A percentile compares a stretch with the other conserved stretches of the same genome.
These are phyloP conservation scores for Cosmopolites sordidus DNA, from an alignment of 2,888 invertebrate genomes.

Conservation along the genomic window DNA sequence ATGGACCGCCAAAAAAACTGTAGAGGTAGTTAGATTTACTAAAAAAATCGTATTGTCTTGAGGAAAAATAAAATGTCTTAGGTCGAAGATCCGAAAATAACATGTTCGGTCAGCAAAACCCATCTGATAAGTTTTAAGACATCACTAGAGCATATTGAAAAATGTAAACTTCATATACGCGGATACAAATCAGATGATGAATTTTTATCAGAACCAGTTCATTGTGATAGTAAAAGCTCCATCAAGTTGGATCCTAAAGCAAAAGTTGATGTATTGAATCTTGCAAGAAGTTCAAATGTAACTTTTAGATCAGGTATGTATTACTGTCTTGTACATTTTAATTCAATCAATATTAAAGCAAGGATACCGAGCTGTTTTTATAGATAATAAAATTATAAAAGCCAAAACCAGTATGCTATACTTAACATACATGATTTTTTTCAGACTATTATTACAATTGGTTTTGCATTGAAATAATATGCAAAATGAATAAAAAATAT, in stretches of 20 bases:
- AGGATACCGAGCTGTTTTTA: neutral
- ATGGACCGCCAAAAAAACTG: conserved; percentile 41
- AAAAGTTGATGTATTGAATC: conserved; percentile 44
- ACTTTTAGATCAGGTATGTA: conserved; percentile 44
- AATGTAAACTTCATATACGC: conserved; percentile 49
- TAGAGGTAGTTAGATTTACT: conserved; percentile 33
- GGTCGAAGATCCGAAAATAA: conserved; percentile 40
- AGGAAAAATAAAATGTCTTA: conserved; percentile 28
- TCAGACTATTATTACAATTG: conserved; percentile 34
- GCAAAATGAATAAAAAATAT: conserved; percentile 5
- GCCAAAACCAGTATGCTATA: neutral
- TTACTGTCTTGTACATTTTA: no score
- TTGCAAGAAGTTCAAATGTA: conserved; percentile 34
- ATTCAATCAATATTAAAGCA: neutral
- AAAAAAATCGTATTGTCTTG: neutral
- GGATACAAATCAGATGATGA: conserved; percentile 49
- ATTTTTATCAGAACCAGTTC: conserved; percentile 48
- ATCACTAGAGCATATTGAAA: conserved; percentile 47
- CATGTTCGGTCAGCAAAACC: conserved; percentile 50
- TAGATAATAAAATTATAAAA: neutral
- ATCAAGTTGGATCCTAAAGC: conserved; percentile 42
- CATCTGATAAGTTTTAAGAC: conserved; percentile 49
- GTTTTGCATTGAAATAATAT: conserved; percentile 15
- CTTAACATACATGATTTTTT: conserved; percentile 33
- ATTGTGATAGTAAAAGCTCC: conserved; percentile 3